A percentile compares a stretch with the other conserved stretches of the same genome.
Conservation (phyloP, 2,797 vertebrate species). For the Orientallactaga sibirica region DNA sequence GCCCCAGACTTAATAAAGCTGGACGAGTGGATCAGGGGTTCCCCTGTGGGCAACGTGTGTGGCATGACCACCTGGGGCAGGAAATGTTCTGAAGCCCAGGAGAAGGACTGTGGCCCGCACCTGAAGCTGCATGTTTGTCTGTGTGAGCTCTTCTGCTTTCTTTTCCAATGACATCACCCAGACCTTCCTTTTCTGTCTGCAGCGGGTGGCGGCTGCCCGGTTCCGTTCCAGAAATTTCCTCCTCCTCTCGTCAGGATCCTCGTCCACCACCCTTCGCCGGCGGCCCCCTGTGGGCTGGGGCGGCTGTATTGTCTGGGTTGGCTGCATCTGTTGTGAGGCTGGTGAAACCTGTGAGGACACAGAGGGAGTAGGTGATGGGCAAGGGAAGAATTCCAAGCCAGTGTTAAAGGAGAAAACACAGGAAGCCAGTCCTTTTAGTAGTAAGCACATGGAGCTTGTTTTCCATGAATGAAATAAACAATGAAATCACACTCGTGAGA, state of each 20-base stretch:
- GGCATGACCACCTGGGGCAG: constrained; percentile 50
- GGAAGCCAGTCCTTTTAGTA: neutral
- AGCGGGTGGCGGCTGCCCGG: constrained; percentile 97
- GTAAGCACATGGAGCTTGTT: neutral
- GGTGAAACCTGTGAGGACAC: constrained; percentile 93
- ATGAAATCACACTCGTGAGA: neutral
- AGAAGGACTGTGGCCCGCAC: constrained; percentile 88
- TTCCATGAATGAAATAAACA: constrained; percentile 29
- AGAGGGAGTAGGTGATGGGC: neutral
- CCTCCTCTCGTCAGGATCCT: constrained; percentile 98
- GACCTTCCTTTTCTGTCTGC: constrained; percentile 99
- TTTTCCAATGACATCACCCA: constrained; percentile 99
- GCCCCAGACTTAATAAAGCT: constrained; percentile 74
- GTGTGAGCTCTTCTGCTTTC: constrained; percentile 99
- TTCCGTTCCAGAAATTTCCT: constrained; percentile 99
- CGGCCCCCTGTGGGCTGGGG: constrained; percentile 95
- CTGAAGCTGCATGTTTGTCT: constrained; percentile 99
- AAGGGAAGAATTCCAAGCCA: neutral
- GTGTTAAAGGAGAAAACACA: neutral
- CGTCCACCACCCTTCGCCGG: constrained; percentile 96
- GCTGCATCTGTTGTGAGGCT: constrained; percentile 98
- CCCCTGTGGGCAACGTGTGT: constrained; percentile 54
- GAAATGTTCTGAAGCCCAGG: constrained; percentile 83
- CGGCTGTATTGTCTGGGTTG: constrained; percentile 96
- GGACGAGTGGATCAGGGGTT: neutral